Evolutionary conservation across 2,888 invertebrate species (phyloP).

Genomic region (Halictus quadricinctus): DNA sequence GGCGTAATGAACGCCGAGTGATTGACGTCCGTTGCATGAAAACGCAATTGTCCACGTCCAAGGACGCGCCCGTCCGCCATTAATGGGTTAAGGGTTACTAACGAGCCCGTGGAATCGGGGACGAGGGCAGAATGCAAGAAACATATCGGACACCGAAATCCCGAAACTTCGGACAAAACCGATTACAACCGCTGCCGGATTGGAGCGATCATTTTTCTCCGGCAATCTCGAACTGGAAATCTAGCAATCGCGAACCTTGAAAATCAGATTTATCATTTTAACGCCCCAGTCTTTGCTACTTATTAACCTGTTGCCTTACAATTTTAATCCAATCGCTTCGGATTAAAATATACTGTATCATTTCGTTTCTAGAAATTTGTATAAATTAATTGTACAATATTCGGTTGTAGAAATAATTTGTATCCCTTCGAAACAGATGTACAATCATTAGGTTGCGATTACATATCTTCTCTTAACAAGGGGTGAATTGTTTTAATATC

Average conservation of each 20-base stretch:
- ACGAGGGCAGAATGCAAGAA: not conserved
- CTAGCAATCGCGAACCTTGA: not conserved
- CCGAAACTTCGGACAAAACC: not conserved
- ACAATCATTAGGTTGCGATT: no score
- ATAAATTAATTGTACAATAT: no score
- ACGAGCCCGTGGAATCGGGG: not conserved
- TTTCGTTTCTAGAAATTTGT: no score
- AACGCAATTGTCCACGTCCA: constrained; percentile 9
- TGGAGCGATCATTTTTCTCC: not conserved
- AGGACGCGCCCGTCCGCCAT: not conserved
- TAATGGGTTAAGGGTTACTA: constrained; percentile 16
- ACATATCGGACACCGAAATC: not conserved
- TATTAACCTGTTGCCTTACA: not conserved
- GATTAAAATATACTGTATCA: not conserved
- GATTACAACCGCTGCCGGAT: not conserved
- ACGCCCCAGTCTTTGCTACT: not conserved
- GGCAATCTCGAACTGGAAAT: not conserved
- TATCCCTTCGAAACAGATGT: no score
- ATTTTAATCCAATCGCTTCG: not conserved
- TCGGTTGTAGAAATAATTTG: no score
- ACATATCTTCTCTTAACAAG: no score
- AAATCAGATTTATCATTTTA: not conserved
- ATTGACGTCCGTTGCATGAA: constrained; percentile 13
- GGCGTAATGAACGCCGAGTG: constrained; percentile 5
- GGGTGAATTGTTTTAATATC: no score